These are phyloP conservation scores for Rotaria magnacalcarata DNA, from an alignment of 2,888 invertebrate species.

Conservation along the genomic window DNA sequence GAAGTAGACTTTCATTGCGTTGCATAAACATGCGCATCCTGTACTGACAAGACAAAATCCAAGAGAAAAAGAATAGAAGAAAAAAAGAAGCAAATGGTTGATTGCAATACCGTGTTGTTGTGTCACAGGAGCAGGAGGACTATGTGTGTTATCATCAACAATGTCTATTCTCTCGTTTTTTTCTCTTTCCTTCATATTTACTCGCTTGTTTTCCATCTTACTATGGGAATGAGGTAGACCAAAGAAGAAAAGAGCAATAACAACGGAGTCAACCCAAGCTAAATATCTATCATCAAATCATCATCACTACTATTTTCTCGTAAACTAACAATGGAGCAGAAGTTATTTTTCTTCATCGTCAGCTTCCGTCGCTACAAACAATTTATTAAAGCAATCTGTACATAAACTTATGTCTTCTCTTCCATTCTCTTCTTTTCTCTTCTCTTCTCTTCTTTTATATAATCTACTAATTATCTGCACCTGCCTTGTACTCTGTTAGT, in stretches of 20 bases:
- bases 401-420: too few species aligned
- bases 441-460: neutral
- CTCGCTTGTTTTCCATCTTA: neutral
- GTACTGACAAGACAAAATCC: neutral
- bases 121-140: neutral
- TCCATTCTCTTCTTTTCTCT: neutral
- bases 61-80: neutral
- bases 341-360: neutral
- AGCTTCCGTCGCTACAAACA: neutral
- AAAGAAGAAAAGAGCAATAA: neutral
- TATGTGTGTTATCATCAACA: neutral
- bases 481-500: neutral
- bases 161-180: neutral
- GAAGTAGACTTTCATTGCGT: neutral
- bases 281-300: conserved; percentile 22
- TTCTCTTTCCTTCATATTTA: neutral
- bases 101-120: neutral
- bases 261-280: neutral
- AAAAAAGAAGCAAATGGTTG: neutral
- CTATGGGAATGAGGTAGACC: neutral
- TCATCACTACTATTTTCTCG: neutral
- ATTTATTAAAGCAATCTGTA: too few species aligned
- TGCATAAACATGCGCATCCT: neutral
- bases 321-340: neutral
- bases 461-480: neutral